Conservation (phyloP, 2,113 vertebrate genomes). For the Albula goreensis region DNA sequence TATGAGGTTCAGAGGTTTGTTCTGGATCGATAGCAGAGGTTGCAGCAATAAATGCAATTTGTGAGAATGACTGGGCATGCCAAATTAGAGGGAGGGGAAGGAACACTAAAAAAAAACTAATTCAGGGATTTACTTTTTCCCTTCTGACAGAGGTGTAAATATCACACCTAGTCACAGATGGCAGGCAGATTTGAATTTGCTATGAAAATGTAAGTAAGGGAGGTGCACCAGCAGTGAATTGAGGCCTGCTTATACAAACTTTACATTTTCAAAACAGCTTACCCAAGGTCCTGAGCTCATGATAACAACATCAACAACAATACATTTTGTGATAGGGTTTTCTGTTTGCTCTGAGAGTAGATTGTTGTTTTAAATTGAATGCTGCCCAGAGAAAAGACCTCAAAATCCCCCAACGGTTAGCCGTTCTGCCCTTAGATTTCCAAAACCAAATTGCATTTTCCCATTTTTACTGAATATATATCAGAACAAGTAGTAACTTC, state of each 20-base stretch:
- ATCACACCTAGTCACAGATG: neutral
- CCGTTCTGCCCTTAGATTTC: neutral
- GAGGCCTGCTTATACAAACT: neutral
- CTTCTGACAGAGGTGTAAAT: neutral
- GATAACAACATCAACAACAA: neutral
- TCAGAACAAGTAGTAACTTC: neutral
- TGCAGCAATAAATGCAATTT: too few relatives aligned
- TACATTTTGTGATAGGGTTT: neutral
- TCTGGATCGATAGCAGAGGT: too few relatives aligned
- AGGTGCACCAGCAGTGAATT: neutral
- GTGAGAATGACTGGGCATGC: too few relatives aligned
- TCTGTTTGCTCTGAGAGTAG: neutral
- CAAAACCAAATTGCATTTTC: neutral
- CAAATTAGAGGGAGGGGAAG: too few relatives aligned
- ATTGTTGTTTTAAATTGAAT: neutral
- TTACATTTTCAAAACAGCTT: neutral
- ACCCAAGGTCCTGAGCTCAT: neutral
- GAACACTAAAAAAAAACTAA: neutral
- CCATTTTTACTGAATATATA: neutral
- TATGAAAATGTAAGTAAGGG: neutral
- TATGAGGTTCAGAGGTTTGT: too few relatives aligned
- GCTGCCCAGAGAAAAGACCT: neutral
- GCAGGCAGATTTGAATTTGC: too few relatives aligned
- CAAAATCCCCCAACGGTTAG: neutral
- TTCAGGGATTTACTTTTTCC: neutral